Conservation (phyloP, 1,140 invertebrate species). For the Aculops lycopersici region DNA sequence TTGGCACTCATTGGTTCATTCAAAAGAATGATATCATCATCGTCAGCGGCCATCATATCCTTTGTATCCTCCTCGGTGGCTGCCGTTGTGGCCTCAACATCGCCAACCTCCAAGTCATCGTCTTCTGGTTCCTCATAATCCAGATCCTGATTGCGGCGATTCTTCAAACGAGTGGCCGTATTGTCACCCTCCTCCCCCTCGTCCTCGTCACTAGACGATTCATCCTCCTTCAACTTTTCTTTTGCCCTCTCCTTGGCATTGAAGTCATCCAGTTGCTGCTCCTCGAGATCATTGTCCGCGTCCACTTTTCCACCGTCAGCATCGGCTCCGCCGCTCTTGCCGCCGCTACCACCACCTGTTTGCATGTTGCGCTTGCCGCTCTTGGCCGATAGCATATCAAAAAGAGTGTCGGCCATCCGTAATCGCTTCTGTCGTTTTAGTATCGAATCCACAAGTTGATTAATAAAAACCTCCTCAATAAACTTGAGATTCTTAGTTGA, state of each 20-base stretch:
- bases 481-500: conserved; percentile 25
- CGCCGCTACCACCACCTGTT: conserved; percentile 2
- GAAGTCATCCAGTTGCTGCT: conserved; percentile 17
- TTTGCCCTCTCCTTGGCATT: conserved; percentile 16
- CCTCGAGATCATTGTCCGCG: conserved; percentile 16
- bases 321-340: conserved; percentile 1
- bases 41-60: conserved; percentile 14
- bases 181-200: conserved; percentile 23
- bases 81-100: too few species aligned
- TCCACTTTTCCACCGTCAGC: conserved; percentile 11
- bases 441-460: conserved; percentile 12
- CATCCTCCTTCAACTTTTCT: conserved; percentile 27
- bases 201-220: not conserved
- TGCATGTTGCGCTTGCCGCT: too few species aligned
- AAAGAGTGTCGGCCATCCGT: conserved; percentile 3
- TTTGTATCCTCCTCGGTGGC: conserved; percentile 15
- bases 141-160: conserved; percentile 26
- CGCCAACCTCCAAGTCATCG: conserved; percentile 21
- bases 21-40: conserved; percentile 16
- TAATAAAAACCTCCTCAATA: conserved; percentile 19
- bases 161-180: conserved; percentile 22
- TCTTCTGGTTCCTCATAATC: conserved; percentile 49
- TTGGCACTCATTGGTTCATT: too few species aligned
- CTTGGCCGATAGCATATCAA: not conserved
- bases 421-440: conserved; percentile 11